Percentiles rank a stretch among this genome's conserved stretches.
phyloP scores from a whole-genome alignment of 2,888 invertebrate species.

The Teleogryllus oceanicus region DNA sequence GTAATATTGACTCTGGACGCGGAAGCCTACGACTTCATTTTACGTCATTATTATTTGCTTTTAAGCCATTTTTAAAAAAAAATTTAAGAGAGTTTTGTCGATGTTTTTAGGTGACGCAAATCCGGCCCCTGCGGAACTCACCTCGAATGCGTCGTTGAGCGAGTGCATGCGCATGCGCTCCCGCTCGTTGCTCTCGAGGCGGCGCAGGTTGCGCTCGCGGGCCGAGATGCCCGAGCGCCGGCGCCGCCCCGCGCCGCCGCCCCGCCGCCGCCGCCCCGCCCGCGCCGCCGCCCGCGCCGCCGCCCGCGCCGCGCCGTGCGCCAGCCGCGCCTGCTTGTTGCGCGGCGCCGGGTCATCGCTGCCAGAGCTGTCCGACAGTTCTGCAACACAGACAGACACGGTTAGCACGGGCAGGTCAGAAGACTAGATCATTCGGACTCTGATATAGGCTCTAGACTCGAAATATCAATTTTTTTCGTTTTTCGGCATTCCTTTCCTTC shows the following conservation, averaged over 20 bases:
- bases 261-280: neutral
- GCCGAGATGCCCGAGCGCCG: slow-evolving; percentile 75
- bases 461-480: no score
- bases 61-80: no score
- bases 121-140: slow-evolving; percentile 44
- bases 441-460: no score
- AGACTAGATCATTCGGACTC: no score
- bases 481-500: no score
- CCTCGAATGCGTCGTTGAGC: slow-evolving; percentile 87
- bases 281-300: neutral
- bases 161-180: slow-evolving; percentile 92
- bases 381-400: neutral
- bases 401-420: neutral
- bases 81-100: no score
- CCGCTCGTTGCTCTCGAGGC: slow-evolving; percentile 86
- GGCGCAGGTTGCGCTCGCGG: slow-evolving; percentile 77
- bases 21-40: no score
- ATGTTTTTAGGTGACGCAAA: neutral
- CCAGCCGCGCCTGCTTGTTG: slow-evolving; percentile 18
- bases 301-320: neutral
- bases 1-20: no score
- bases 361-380: slow-evolving; percentile 21
- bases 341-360: neutral
- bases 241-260: slow-evolving; percentile 48
- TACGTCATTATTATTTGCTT: no score